Evolutionary conservation across 1,140 invertebrate genomes (phyloP).

Genomic region (Pantala flavescens): DNA sequence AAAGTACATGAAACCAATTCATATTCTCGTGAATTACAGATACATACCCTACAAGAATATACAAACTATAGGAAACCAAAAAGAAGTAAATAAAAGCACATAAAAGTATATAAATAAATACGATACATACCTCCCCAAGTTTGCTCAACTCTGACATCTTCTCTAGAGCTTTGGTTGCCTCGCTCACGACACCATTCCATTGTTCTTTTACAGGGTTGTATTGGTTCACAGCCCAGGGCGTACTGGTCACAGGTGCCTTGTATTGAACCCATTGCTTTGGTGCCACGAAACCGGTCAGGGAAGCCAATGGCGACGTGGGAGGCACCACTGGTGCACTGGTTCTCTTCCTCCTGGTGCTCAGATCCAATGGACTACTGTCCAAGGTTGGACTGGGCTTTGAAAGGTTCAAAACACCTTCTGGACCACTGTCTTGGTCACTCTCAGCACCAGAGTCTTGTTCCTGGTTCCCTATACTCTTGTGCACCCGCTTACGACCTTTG

Average conservation of each 20-base stretch:
- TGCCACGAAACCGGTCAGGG: conserved; percentile 46
- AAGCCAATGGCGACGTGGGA: conserved; percentile 27
- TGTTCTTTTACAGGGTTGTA: too few relatives aligned
- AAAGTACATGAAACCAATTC: too few relatives aligned
- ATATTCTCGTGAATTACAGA: too few relatives aligned
- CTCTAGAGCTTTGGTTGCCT: conserved; percentile 76
- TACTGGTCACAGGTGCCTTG: conserved; percentile 19
- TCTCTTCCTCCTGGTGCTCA: conserved; percentile 60
- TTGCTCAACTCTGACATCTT: conserved; percentile 86
- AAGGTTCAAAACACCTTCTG: conserved; percentile 51
- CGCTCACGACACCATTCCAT: conserved; percentile 34
- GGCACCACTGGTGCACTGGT: conserved; percentile 36
- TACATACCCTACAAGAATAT: too few relatives aligned
- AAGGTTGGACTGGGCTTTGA: conserved; percentile 45
- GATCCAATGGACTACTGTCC: conserved; percentile 63
- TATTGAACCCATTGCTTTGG: conserved; percentile 54
- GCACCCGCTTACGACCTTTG: conserved; percentile 36
- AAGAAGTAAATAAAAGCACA: too few relatives aligned
- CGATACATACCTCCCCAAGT: conserved; percentile 60
- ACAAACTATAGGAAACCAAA: too few relatives aligned
- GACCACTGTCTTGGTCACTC: conserved; percentile 28
- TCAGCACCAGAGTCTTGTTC: neutral
- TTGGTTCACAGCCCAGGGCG: conserved; percentile 32
- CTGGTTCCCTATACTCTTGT: conserved; percentile 27
- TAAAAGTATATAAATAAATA: too few relatives aligned